Base-by-base conservation (phyloP, 2,888 invertebrate species). In the Quadroppia sp. region DNA sequence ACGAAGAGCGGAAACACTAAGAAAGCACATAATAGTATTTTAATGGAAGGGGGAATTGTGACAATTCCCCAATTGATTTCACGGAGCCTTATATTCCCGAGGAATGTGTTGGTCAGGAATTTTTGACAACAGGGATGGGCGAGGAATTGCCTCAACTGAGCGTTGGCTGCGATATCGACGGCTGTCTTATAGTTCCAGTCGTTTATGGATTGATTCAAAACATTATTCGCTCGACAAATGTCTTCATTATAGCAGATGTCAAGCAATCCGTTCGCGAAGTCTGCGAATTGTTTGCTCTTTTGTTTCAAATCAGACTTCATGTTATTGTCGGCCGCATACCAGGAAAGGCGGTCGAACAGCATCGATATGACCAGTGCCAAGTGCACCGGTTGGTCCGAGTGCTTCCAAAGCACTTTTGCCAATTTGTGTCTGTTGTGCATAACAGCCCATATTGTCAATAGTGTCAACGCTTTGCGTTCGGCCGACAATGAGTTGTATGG, bases 101-200 rank as follows among this genome's bases (percentile, higher is more conserved):
- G 82, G 75, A 84, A 82, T 71, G 83, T 80, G 48, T 82, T 81
- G 11, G 82, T 82, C 23, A 85, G 80, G 83, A 84, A 84, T 76
- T 83, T 81, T 79, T 85, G 85, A 78, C 84, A 85, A 75, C 83
- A 83, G 7, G 83, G 83, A 77, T 85, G 85, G 9, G 85, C 82
- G 36, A 85, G 80, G 77, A 85, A 83, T 69, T 80, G 80, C 40
- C 81, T 80, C 77, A 82, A 82, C 71, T 81, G 80, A 2, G 82
- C 81, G 69, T 81, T 79, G 28, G 82, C 81, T 25, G 83, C 82
- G n/a, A 83, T 80, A 77, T 83, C 82, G 23, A 83, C 81, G 1
- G 81, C 81, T 0, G 82, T 81, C 69, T 80, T 81, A 76, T 81
- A 80, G 76, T 80, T 81, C 79, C 81, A 83, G 73, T 82, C 82